Base-by-base conservation (phyloP, 2,888 invertebrate species). In the Yponomeuta sedellus region DNA sequence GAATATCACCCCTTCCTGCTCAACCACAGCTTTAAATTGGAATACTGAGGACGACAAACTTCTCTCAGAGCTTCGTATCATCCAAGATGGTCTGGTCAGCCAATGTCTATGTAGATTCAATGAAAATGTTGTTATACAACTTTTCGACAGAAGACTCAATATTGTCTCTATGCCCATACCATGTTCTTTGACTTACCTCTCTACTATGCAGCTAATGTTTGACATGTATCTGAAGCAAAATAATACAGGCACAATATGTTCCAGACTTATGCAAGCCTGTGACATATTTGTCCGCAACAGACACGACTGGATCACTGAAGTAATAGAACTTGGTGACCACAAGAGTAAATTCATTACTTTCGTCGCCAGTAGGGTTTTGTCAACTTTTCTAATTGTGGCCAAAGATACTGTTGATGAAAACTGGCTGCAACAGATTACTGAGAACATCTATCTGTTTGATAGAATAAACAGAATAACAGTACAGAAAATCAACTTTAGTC, bases 141-240 rank as follows among this genome's bases (percentile, higher is more conserved):
- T 96, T 0, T 96, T 96, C 77, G 94, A 94, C 73, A 93, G 93
- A 69, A 92, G 86, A 64, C 82, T 92, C 19, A 88, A 91, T 68
- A 92, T 92, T 69, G 86, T 85, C 57, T 78, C 88, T 19, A 91
- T 90, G 91, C 88, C 91, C 0, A 69, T 91, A 39, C 89, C 87
- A 68, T 85, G 84, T 74, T 85, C 95, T 6, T 81, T 97, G 59
- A 94, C 96, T 74, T 96, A 96, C 78, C 90, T 97, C 69, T 97
- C 97, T 68, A 96, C 96, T 71, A 92, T 97, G 75, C 97, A 97
- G 77, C 88, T 97, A 16, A 90, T 97, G 71, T 96, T 96, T 77
- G 96, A 97, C 80, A 93, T 97, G 64, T 96, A 97, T 77, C 91
- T 96, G 66, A 96, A 96, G 79, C 97, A 97, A 81, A 96, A 96